A percentile compares a stretch with the other conserved stretches of the same genome.
Conservation (phyloP, 2,888 invertebrate genomes). For the Diarsia brunnea region DNA sequence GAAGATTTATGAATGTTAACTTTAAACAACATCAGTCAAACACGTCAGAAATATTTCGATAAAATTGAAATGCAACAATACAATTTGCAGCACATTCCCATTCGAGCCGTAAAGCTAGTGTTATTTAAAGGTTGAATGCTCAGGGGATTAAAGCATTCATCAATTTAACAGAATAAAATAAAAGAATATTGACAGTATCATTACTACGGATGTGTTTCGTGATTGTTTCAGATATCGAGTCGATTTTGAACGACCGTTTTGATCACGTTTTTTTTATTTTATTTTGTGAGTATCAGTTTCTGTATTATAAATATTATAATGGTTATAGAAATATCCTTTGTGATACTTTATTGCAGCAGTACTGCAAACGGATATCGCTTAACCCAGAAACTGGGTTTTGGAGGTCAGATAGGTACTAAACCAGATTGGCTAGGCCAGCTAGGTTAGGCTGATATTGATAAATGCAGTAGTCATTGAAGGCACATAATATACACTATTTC, state of each 20-base stretch:
- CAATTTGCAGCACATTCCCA: conserved; percentile 8
- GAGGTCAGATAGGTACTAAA: too few relatives aligned
- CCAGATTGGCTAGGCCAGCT: too few relatives aligned
- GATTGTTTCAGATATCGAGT: conserved; percentile 22
- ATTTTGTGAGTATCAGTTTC: neutral
- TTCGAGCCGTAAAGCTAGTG: conserved; percentile 36
- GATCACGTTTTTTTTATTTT: neutral
- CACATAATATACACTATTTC: neutral
- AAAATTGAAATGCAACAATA: conserved; percentile 33
- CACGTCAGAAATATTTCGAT: neutral
- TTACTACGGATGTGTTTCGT: conserved; percentile 18
- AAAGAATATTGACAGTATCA: conserved; percentile 37
- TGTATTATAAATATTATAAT: too few relatives aligned
- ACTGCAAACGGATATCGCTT: neutral
- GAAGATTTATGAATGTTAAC: conserved; percentile 1
- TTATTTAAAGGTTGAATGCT: conserved; percentile 55
- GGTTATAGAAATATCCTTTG: neutral
- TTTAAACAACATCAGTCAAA: neutral
- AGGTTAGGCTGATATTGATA: neutral
- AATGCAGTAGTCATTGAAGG: neutral
- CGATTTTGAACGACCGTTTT: neutral
- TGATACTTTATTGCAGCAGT: neutral
- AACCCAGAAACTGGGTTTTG: neutral
- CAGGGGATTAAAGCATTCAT: conserved; percentile 52
- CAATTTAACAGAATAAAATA: conserved; percentile 42